A percentile compares a stretch with the other conserved stretches of the same genome.
phyloP scores from a whole-genome alignment of 2,113 vertebrate genomes.

The Dicrurus megarhynchus region DNA sequence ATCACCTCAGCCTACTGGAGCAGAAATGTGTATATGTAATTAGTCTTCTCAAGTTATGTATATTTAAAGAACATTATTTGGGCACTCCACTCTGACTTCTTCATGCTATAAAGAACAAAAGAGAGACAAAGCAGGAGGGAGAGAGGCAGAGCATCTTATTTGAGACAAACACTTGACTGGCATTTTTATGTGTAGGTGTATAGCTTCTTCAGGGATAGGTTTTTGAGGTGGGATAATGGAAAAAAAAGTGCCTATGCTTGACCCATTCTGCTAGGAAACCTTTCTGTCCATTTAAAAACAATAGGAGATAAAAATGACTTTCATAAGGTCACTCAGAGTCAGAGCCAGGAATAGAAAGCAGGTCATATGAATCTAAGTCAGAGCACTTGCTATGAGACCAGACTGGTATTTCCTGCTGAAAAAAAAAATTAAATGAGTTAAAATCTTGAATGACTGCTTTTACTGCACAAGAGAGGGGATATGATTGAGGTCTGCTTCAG shows the following conservation, averaged over 20 bases:
- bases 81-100: background rate
- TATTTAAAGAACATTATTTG: slow-evolving; percentile 34
- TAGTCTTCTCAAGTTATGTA: slow-evolving; percentile 5
- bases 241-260: background rate
- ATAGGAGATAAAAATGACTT: slow-evolving; percentile 34
- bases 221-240: background rate
- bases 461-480: background rate
- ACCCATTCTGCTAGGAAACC: background rate
- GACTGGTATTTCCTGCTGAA: slow-evolving; percentile 19
- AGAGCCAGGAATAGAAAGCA: slow-evolving; percentile 52
- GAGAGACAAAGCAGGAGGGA: background rate
- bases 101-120: slow-evolving; percentile 11
- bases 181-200: background rate
- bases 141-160: background rate
- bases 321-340: slow-evolving; percentile 25
- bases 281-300: slow-evolving; percentile 40
- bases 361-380: slow-evolving; percentile 47
- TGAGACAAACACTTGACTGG: background rate
- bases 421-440: slow-evolving; percentile 7
- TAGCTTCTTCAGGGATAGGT: background rate
- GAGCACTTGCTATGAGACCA: slow-evolving; percentile 23
- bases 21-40: background rate
- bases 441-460: slow-evolving; percentile 32
- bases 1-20: background rate
- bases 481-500: slow-evolving; percentile 31